phyloP scores from a whole-genome alignment of 2,113 vertebrate genomes.

The Gallinago media region DNA sequence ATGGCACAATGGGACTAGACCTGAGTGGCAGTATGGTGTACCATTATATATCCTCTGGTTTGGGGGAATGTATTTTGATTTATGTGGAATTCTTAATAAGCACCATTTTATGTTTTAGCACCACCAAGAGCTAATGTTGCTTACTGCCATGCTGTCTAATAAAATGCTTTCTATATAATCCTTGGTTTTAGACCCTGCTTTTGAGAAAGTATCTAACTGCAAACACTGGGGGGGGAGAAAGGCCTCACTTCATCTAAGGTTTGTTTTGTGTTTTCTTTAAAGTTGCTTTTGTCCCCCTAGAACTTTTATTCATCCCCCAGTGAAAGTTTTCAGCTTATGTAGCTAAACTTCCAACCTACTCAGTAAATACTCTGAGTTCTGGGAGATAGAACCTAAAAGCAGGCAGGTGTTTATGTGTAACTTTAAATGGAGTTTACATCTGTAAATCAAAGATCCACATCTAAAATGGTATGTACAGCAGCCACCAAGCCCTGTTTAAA shows the following conservation, averaged over 20 bases:
- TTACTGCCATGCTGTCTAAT: background rate
- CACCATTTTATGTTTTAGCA: background rate
- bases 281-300: background rate
- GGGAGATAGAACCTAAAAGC: background rate
- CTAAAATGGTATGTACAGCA: background rate
- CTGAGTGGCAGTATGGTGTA: background rate
- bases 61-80: background rate
- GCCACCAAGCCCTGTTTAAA: background rate
- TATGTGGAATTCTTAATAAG: background rate
- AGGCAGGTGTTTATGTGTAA: background rate
- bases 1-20: background rate
- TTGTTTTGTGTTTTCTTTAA: background rate
- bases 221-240: too few relatives aligned
- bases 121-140: background rate
- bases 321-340: background rate
- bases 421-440: background rate
- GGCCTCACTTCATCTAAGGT: background rate
- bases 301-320: background rate
- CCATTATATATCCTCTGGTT: background rate
- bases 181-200: background rate
- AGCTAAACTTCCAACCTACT: background rate
- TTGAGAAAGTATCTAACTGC: background rate
- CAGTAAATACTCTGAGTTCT: background rate
- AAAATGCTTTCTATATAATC: background rate
- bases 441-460: background rate